A percentile compares a stretch with the other conserved stretches of the same genome.
phyloP scores from a whole-genome alignment of 2,113 vertebrate genomes.

The Blennius ocellaris region DNA sequence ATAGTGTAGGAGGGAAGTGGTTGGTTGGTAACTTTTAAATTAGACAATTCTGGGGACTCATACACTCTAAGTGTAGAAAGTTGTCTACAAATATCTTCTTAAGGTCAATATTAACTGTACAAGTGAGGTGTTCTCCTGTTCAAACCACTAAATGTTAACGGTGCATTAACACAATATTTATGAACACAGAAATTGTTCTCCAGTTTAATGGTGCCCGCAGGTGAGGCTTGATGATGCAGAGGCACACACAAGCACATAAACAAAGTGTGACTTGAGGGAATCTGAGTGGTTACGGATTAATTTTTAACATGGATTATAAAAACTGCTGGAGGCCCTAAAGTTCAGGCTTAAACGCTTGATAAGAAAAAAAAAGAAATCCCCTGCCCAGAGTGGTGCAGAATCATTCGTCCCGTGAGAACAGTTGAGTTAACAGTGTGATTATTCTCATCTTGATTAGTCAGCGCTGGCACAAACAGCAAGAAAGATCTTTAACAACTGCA shows the following conservation, averaged over 20 bases:
- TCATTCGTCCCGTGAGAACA: slow-evolving; percentile 37
- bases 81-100: too few species aligned
- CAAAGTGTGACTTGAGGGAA: slow-evolving; percentile 56
- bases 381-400: not conserved
- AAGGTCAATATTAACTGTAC: too few species aligned
- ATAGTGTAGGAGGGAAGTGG: too few species aligned
- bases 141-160: slow-evolving; percentile 27
- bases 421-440: slow-evolving; percentile 46
- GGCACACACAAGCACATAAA: slow-evolving; percentile 31
- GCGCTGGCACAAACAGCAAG: slow-evolving; percentile 33
- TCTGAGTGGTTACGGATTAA: slow-evolving; percentile 36
- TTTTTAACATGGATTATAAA: slow-evolving; percentile 33
- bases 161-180: slow-evolving; percentile 30
- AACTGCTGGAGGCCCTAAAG: slow-evolving; percentile 21
- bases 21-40: too few species aligned
- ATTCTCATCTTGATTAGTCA: slow-evolving; percentile 44
- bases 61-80: too few species aligned
- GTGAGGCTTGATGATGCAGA: slow-evolving; percentile 63
- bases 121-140: slow-evolving; percentile 39
- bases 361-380: slow-evolving; percentile 27
- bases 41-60: too few species aligned
- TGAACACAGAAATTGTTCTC: slow-evolving; percentile 45
- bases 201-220: slow-evolving; percentile 54
- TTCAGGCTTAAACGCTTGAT: slow-evolving; percentile 12
- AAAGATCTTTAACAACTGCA: slow-evolving; percentile 20